Evolutionary conservation across 2,888 invertebrate species (phyloP), one percentile per base, ranked within the genome.

Genomic region (Nomada flava): DNA sequence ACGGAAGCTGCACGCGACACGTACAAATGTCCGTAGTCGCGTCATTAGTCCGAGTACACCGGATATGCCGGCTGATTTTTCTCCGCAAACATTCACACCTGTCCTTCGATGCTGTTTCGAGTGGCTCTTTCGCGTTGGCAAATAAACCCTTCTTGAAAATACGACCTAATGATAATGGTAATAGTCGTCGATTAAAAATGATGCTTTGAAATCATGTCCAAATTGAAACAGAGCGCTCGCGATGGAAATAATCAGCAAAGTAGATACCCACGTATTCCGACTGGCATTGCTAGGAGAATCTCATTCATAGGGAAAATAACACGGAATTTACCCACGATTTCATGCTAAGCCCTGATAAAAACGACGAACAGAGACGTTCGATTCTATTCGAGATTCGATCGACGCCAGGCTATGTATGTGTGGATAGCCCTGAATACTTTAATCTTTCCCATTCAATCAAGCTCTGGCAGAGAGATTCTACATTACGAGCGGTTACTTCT

Each of bases 11-110:
- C 89, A 85, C 79, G 90, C 91, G 92, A 92, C 92, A 88, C 88
- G 90, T 92, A 93, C 92, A 93, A 92, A 92, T 92, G 92, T 91
- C 88, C 87, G 79, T 88, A 87, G 89, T 87, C 86, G 89, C 90
- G 91, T 92, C 92, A 92, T 93, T 92, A 92, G 91, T 91, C 88
- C 78, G 87, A 85, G 86, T 83, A 88, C 74, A 81, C 82, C 68
- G 69, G 73, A 76, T 81, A 79, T 76, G 76, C 63, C 26, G 60
- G 50, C 60, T 59, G 80, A 89, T 79, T 85, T 87, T 89, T 77
- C 76, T 50, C 72, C 47, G 42, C 29, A 75, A 70, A 57, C 80
- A 23, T 53, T 50, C 57, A 15, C 47, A 57, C 11, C 36, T 29
- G 50, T 50, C 42, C 36, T 52, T 50, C 55, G 20, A n/a, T 0